phyloP scores from a whole-genome alignment of 30 jellyfish, hydroid and myxozoan species.

The Cassiopea xamachana region DNA sequence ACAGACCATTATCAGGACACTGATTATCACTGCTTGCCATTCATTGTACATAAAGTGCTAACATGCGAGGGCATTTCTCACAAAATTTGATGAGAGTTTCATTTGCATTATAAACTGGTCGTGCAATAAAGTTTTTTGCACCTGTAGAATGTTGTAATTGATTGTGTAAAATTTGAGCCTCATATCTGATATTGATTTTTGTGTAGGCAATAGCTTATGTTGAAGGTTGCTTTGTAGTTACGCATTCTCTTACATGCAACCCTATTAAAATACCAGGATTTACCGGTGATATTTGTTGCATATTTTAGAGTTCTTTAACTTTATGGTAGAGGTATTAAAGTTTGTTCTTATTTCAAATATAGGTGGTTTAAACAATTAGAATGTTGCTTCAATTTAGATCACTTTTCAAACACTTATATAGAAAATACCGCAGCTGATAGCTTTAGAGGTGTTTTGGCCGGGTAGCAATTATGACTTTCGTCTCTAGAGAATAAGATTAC shows the following conservation, averaged over 20 bases:
- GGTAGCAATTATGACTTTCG: no score
- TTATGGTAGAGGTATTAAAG: background rate
- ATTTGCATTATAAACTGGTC: background rate
- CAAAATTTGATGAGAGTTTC: background rate
- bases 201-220: no score
- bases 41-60: background rate
- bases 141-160: background rate
- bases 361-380: background rate
- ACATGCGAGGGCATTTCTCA: background rate
- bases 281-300: background rate
- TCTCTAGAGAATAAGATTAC: no score
- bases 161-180: no score
- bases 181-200: no score
- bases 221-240: background rate
- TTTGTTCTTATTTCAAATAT: background rate
- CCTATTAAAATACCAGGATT: background rate
- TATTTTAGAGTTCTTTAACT: background rate
- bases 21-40: background rate
- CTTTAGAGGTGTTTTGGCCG: no score
- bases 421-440: no score
- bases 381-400: no score
- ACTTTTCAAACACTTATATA: no score
- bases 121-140: background rate
- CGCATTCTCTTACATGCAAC: background rate
- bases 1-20: constrained; percentile 86